Conservation (phyloP, 2,888 invertebrate genomes). For the Pollenia labialis region DNA sequence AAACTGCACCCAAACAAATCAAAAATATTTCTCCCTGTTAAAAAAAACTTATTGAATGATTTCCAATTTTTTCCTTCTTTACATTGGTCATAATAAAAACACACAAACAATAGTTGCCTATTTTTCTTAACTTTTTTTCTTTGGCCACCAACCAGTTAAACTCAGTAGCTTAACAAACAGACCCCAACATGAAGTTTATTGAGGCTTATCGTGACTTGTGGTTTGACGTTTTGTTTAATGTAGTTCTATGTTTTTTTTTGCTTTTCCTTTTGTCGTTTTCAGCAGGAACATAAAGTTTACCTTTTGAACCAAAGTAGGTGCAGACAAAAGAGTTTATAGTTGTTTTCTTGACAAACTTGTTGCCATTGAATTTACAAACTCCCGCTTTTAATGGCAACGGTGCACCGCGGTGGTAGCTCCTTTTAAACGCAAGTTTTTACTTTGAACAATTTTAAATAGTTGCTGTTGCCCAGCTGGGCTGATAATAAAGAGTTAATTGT, state of each 20-base stretch:
- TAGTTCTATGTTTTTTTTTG: background rate
- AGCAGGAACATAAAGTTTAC: background rate
- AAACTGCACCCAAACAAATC: no score
- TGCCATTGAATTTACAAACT: constrained; percentile 8
- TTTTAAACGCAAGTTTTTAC: background rate
- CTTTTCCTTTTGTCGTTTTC: background rate
- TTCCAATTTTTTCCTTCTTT: background rate
- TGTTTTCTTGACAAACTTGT: background rate
- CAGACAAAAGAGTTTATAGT: constrained; percentile 1
- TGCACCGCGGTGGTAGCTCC: no score
- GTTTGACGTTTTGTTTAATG: constrained; percentile 2
- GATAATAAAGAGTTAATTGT: constrained; percentile 69
- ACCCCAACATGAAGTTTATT: constrained; percentile 39
- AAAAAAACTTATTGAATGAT: background rate
- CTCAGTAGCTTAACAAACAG: constrained; percentile 13
- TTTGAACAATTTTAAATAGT: background rate
- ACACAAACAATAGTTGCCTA: background rate
- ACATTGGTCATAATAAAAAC: constrained; percentile 32
- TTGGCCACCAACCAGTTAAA: background rate
- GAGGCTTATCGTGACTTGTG: constrained; percentile 53
- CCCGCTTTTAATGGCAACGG: constrained; percentile 20
- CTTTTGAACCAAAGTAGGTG: background rate
- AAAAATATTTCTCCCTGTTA: background rate
- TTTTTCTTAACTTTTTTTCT: background rate
- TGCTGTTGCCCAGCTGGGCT: constrained; percentile 38